Evolutionary conservation across 2,888 invertebrate genomes (phyloP), one percentile per base, ranked within the genome.

Genomic region (Cheilosia impressa): DNA sequence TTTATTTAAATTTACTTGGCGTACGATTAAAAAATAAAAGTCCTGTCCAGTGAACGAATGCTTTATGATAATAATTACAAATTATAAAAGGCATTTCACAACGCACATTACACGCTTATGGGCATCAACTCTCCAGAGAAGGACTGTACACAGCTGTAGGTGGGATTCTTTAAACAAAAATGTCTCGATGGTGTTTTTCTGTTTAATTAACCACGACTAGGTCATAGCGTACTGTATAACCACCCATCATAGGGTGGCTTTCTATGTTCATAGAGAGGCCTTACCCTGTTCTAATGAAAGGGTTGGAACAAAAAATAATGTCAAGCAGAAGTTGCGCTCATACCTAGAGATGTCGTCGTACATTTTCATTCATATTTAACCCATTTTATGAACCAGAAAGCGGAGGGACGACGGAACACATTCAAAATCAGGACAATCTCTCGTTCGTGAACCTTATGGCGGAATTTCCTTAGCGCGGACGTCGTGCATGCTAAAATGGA

Each of bases 131-230:
- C 34, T 22, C 9, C 9, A 3, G 31, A 13, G 19, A 31, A 1
- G 22, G 19, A 15, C 22, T 24, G 57, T 41, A 7, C 3, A 2
- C 2, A 10, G 15, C 6, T 22, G 34, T 7, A 4, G 13, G 24
- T 31, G 27, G 27, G 3, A 19, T 73, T 19, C 53, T 47, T 66
- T 57, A 10, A 65, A 57, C 57, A 53, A 38, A 65, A 83, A 77
- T 58, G 58, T 63, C 45, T 58, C 47, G 71, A 58, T 71, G 52
- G 63, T 9, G 34, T 52, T 76, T 69, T 41, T 43, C 19, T 27
- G 65, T 66, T 78, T 83, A 78, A 83, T 83, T 78, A 83, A 78
- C 73, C 71, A 55, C 58, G 6, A 65, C 53, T 55, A 27, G 72
- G 65, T 78, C 57, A 78, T 27, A 7, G 27, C 0, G 27, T 27